Base-by-base conservation (phyloP, 2,113 vertebrate species). In the Oncorhynchus gorbuscha region DNA sequence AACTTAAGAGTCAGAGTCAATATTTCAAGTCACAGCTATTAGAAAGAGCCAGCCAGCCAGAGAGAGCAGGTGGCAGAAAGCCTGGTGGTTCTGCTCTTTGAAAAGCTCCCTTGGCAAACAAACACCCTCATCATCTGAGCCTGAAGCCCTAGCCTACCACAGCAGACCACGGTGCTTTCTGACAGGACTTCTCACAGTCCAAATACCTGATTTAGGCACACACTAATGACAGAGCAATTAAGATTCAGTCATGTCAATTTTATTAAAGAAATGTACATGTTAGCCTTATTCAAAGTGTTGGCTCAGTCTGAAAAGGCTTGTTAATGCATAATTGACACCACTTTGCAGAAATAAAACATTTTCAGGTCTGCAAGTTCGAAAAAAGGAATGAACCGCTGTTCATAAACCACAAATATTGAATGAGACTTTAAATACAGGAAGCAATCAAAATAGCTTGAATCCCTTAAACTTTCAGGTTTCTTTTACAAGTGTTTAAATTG, bases 391-490 rank as follows among this genome's bases (percentile, higher is more conserved):
- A 35, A 18, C 28, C 67, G 16, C 26, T 30, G 26, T 67, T 35
- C 16, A n/a, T 69, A 39, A 26, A 35, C 67, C 67, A 28, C n/a
- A 62, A 62, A 62, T 22, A 69, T 18, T 35, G 28, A 35, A 69
- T 18, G 28, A 69, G 67, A 69, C 67, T 32, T 30, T 69, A 69
- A 69, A 69, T 35, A 69, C 67, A 69, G 32, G 67, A 69, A 69
- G 18, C 67, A 32, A 69, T 69, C 14, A 20, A 69, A 69, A 69
- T 69, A 39, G 67, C 30, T n/a, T n/a, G 16, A 69, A 69, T 18
- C 67, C 18, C 30, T 28, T 18, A 39, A 69, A 69, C 30, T 39
- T 69, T 35, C 20, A 35, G n/a, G 59, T 62, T 62, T 35, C 67
- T n/a, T 69, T n/a, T 16, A 11, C 32, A 35, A 35, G 5, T 12